phyloP scores from a whole-genome alignment of 2,113 vertebrate species.

The Phalacrocorax brasilianus region DNA sequence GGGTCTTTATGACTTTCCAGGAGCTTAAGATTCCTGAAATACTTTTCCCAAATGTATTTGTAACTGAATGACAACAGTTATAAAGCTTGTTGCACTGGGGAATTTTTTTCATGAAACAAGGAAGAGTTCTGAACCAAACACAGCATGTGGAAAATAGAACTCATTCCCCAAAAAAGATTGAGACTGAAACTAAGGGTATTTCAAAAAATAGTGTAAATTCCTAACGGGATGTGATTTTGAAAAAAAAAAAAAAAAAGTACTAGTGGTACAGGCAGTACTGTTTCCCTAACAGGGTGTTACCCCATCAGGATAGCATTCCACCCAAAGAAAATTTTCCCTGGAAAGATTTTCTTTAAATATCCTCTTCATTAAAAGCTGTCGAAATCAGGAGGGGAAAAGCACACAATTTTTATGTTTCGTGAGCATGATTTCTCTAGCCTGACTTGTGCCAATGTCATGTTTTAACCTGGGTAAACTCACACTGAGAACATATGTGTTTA shows the following conservation, averaged over 20 bases:
- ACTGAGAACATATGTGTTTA: neutral
- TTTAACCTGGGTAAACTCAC: neutral
- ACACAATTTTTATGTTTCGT: neutral
- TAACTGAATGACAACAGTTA: neutral
- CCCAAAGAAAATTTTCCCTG: neutral
- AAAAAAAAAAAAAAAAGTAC: neutral
- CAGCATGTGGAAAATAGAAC: neutral
- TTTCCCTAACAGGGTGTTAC: neutral
- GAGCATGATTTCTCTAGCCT: neutral
- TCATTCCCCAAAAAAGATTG: neutral
- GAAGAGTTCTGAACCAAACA: neutral
- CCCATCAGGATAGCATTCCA: neutral
- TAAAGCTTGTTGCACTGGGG: neutral
- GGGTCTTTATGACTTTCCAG: neutral
- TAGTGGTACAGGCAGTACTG: neutral
- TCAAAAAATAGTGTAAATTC: neutral
- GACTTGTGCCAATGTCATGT: neutral
- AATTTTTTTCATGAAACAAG: neutral
- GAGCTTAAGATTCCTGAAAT: neutral
- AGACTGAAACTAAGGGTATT: neutral
- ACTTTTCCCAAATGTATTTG: neutral
- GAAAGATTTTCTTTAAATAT: neutral
- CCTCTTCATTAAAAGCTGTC: neutral
- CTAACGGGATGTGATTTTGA: neutral
- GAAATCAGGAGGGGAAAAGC: neutral